A percentile compares a stretch with the other conserved stretches of the same genome.
phyloP scores from a whole-genome alignment of 2,113 vertebrate genomes.

The Spermophilus dauricus region DNA sequence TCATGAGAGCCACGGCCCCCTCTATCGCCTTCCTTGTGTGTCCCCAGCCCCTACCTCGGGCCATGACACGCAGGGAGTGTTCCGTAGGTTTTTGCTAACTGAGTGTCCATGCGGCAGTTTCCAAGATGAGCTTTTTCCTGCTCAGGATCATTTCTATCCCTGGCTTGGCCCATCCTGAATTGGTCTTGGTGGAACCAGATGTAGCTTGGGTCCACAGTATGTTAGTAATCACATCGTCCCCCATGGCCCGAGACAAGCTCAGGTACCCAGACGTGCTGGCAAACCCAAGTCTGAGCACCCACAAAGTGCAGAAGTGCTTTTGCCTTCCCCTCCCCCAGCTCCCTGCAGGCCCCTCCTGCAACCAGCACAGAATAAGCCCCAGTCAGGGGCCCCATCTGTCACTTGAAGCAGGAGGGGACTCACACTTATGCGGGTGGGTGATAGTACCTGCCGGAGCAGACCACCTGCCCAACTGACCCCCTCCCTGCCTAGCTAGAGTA shows the following conservation, averaged over 20 bases:
- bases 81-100: neutral
- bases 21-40: neutral
- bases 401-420: neutral
- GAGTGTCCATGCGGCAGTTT: neutral
- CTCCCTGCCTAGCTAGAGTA: neutral
- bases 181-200: neutral
- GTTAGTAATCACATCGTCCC: accelerated
- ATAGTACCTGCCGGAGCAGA: neutral
- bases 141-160: accelerated
- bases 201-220: neutral
- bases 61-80: neutral
- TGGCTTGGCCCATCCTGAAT: neutral
- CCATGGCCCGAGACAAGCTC: neutral
- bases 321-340: neutral
- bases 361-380: neutral
- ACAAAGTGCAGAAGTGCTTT: no score
- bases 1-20: accelerated
- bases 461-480: neutral
- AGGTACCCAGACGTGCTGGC: neutral
- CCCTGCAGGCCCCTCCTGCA: neutral
- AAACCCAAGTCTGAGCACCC: no score
- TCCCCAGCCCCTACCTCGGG: neutral
- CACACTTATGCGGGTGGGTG: neutral
- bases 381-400: neutral
- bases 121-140: neutral